phyloP scores from a whole-genome alignment of 2,888 invertebrate species.

The Acanthosepion lycidas region DNA sequence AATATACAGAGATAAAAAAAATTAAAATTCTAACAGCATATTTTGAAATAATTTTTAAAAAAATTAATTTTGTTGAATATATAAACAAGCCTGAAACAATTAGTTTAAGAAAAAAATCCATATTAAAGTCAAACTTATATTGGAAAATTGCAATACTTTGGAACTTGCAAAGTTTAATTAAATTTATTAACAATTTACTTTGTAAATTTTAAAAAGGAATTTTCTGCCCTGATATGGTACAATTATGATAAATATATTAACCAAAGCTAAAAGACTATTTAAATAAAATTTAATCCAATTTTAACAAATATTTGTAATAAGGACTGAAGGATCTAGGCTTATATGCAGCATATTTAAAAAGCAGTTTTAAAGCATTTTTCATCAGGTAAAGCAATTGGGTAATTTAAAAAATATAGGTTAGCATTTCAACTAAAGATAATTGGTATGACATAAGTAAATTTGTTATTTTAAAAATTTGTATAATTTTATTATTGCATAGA shows the following conservation, averaged over 20 bases:
- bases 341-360: slow-evolving; percentile 5
- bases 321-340: not conserved
- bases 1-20: not conserved
- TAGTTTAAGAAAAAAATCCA: not conserved
- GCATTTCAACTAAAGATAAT: not conserved
- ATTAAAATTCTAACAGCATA: not conserved
- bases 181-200: too few species aligned
- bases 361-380: not conserved
- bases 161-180: too few species aligned
- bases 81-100: not conserved
- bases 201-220: too few species aligned
- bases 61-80: not conserved
- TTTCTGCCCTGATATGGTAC: not conserved
- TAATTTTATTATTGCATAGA: too few species aligned
- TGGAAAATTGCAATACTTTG: too few species aligned
- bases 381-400: slow-evolving; percentile 6
- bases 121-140: not conserved
- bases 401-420: not conserved
- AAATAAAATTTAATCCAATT: not conserved
- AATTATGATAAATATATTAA: not conserved
- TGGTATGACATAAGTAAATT: not conserved
- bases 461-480: not conserved
- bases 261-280: not conserved
- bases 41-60: not conserved
- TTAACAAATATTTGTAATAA: not conserved